Base-by-base conservation (phyloP, 2,113 vertebrate species). In the Merops nubicus region DNA sequence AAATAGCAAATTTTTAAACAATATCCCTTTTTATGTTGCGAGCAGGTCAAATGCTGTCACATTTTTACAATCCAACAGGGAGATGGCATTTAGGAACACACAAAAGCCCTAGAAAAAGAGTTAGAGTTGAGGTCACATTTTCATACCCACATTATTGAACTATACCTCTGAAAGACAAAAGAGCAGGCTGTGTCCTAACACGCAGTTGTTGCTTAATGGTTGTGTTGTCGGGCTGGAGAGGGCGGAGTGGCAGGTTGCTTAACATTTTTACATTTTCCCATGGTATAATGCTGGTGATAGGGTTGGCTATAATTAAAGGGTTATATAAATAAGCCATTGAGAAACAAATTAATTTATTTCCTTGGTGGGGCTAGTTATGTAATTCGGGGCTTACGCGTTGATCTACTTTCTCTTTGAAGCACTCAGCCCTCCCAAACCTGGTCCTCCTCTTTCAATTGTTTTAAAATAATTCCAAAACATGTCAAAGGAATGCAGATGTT, bases 321-420 rank as follows among this genome's bases (percentile, higher is more conserved):
- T 98, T 98, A 97, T 97, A 98, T 96, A 98, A 98, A 98, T 97
- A 98, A 98, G 94, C 94, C 81, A 96, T 97, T 98, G 97, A 96
- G 97, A 97, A 98, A 98, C 91, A 85, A 98, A 97, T 96, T 96
- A 97, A 97, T 93, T 96, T 90, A 92, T 94, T 98, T 97, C 91
- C 94, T 96, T 94, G 79, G 87, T 51, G 95, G 84, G 91, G 79
- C 72, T 70, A 57, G 69, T 97, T 95, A 95, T 88, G 91, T 97
- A 85, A 96, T 91, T 64, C 91, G 43, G 70, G 89, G 75, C 38
- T 93, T 76, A 51, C 84, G n/a, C 3, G 2, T 25, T 83, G 59
- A 79, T 94, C 84, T 56, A 2, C 34, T 91, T 84, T 96, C 70
- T 43, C 84, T 94, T 95, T 57, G 86, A 92, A 69, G 33, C 59